A percentile compares a stretch with the other conserved stretches of the same genome.
phyloP scores from a whole-genome alignment of 2,113 vertebrate genomes.

The Laterallus jamaicensis region DNA sequence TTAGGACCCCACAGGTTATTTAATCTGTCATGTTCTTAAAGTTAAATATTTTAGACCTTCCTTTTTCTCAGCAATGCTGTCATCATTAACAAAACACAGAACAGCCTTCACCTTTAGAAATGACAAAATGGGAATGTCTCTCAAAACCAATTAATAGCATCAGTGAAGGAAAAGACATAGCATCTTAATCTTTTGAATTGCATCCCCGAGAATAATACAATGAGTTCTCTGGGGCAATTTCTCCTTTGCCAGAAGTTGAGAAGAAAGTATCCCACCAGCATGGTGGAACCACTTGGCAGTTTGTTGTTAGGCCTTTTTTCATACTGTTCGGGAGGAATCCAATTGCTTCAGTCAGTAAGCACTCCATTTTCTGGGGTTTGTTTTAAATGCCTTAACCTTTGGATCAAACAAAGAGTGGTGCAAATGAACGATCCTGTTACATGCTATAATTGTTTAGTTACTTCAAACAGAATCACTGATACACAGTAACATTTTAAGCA shows the following conservation, averaged over 20 bases:
- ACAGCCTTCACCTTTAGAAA: constrained; percentile 70
- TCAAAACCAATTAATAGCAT: constrained; percentile 73
- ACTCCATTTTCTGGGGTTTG: constrained; percentile 41
- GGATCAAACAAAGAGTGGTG: constrained; percentile 1
- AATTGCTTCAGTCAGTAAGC: neutral
- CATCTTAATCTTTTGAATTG: constrained; percentile 66
- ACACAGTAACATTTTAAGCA: neutral
- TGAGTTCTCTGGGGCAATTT: constrained; percentile 48
- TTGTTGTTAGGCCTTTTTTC: constrained; percentile 17
- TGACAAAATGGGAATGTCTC: constrained; percentile 71
- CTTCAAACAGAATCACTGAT: neutral
- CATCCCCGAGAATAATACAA: constrained; percentile 51
- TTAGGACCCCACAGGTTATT: constrained; percentile 57
- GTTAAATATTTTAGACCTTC: constrained; percentile 68
- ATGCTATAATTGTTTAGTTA: neutral
- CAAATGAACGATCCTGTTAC: neutral
- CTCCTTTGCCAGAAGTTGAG: constrained; percentile 14
- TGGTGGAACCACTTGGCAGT: neutral
- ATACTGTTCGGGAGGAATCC: constrained; percentile 19
- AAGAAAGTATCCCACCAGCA: constrained; percentile 37
- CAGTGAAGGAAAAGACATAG: constrained; percentile 65
- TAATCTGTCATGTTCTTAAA: constrained; percentile 64
- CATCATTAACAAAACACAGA: constrained; percentile 68
- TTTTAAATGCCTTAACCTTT: constrained; percentile 48
- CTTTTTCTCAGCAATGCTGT: constrained; percentile 53